Base-by-base conservation (phyloP, 2,113 vertebrate genomes). In the Amia ocellicauda region DNA sequence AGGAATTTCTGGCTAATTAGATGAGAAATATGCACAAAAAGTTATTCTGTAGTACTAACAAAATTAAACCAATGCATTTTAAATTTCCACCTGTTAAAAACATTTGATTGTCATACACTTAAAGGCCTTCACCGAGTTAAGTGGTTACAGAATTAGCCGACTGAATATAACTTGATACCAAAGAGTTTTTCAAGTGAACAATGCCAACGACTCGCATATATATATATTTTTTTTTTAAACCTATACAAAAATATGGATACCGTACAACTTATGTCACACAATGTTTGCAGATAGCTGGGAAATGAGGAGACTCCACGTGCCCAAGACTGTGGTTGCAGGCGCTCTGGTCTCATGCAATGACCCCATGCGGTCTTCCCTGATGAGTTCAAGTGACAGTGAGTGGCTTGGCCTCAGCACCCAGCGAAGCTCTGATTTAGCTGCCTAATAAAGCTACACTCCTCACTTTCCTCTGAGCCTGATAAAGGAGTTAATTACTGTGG, bases 401-500 rank as follows among this genome's bases (percentile, higher is more conserved):
- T 14, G 10, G 51, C 62, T 31, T 20, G 17, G 11, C n/a, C 31
- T 36, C 31, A 36, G 47, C 29, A 19, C 27, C 5, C 41, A 29
- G 19, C 24, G 53, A 54, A 13, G 27, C 41, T 54, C 26, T 40
- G 24, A 47, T 54, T 19, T 63, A 40, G 28, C 40, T 36, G 41
- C 26, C 11, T 17, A 47, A 54, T 65, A 41, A 43, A 52, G 19
- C 62, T 41, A 49, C 42, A 47, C 63, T 65, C 52, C 27, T 2
- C 3, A 8, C 43, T 51, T 28, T 45, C 64, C 64, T 58, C 45
- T 17, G 55, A 41, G 43, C 31, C 56, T 24, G 64, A 66, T 66
- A 49, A 43, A 29, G 64, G 47, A 60, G 64, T 47, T 67, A 67
- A 53, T 67, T 67, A 67, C 47, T 42, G 64, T 53, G 23, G 58